Base-by-base conservation (phyloP, 2,888 invertebrate genomes). In the Shargacucullia verbasci region DNA sequence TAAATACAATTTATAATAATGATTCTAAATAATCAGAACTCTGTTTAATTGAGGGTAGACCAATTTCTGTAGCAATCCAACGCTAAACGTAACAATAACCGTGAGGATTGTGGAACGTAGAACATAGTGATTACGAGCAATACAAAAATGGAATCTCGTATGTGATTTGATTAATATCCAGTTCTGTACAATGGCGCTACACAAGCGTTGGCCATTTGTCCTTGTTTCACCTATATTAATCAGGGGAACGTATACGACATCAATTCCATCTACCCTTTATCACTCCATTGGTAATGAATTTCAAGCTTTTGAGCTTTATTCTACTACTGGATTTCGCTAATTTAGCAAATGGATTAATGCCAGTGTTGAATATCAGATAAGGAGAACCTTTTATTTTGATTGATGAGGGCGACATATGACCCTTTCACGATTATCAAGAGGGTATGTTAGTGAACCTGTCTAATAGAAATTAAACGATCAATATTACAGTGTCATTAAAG, bases 211-310 rank as follows among this genome's bases (percentile, higher is more conserved):
- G 33, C 37, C 50, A 48, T 59, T 64, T 41, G 45, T 53, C 53
- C 37, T 57, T 48, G 57, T 60, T 65, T 53, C 53, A 53, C 39
- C 38, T 54, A 54, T 56, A 62, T 59, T 67, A 65, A 67, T 70
- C 49, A 41, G n/a, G 34, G 34, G 29, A 33, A 57, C 44, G 41
- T 62, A 37, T 31, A 41, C 34, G 41, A 53, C 46, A 56, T 68
- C 59, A 62, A 68, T 70, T 62, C 50, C 56, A 59, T 70, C 47
- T 62, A 52, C 57, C 59, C 57, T 59, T 61, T 61, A 48, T 48
- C 53, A 59, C 60, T 49, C 34, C 27, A 54, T 15, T 41, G 7
- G 37, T 48, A 74, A 66, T 61, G 39, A 59, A 70, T 70, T 60
- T n/a, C n/a, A 33, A 54, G 52, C 53, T 45, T 57, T 55, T 55